A percentile compares a stretch with the other conserved stretches of the same genome.
These are phyloP conservation scores for Otus sunia DNA, from an alignment of 2,113 vertebrate genomes.

Conservation along the genomic window DNA sequence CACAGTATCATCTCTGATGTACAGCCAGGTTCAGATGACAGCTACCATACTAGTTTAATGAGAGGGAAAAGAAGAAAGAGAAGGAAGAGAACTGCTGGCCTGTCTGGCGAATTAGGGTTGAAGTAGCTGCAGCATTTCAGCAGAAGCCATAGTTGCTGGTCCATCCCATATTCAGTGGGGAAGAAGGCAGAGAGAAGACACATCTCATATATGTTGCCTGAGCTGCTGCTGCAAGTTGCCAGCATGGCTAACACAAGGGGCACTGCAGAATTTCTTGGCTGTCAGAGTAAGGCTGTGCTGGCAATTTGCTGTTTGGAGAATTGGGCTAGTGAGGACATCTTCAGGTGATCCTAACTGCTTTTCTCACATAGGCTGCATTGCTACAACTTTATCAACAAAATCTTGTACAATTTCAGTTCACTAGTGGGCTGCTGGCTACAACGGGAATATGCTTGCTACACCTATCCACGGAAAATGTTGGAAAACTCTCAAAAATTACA, in stretches of 20 bases:
- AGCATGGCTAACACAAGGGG: not conserved
- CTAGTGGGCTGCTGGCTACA: not conserved
- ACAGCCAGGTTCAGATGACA: not conserved
- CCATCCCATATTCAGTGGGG: not conserved
- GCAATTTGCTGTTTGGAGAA: not conserved
- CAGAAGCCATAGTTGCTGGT: not conserved
- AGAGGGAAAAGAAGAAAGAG: not conserved
- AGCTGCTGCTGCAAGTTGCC: not conserved
- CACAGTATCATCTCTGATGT: not conserved
- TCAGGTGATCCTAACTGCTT: not conserved
- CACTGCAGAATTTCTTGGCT: not conserved
- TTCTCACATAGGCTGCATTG: not conserved
- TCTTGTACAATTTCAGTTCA: not conserved
- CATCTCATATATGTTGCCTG: fast-evolving
- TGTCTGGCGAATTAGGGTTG: not conserved
- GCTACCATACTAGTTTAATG: not conserved
- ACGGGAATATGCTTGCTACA: not conserved
- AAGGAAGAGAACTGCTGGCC: not conserved
- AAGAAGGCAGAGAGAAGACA: not conserved
- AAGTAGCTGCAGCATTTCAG: not conserved
- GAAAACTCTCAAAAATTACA: not conserved
- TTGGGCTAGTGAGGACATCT: not conserved
- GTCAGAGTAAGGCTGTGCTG: not conserved
- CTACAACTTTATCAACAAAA: not conserved
- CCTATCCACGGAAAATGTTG: not conserved